phyloP scores from a whole-genome alignment of 2,113 vertebrate genomes.

The Hydrolagus affinis region DNA sequence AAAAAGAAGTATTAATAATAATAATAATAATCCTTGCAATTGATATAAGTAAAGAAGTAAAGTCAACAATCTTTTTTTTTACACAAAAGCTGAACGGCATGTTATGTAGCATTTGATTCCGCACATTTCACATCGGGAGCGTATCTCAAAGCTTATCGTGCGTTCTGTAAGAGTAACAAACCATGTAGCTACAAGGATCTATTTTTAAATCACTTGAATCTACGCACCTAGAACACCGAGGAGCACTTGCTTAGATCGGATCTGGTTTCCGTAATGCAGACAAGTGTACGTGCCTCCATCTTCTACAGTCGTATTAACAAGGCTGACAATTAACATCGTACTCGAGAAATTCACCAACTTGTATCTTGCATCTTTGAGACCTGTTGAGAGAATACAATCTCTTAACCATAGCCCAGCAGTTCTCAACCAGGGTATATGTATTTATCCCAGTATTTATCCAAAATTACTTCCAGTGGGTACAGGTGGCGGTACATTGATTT shows the following conservation, averaged over 20 bases:
- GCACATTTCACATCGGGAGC: neutral
- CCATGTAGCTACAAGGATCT: neutral
- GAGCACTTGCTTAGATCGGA: conserved; percentile 39
- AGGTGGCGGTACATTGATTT: no score
- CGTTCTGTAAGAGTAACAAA: neutral
- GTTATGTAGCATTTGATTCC: neutral
- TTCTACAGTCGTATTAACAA: conserved; percentile 47
- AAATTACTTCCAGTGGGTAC: no score
- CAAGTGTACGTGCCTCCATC: conserved; percentile 57
- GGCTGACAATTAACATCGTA: conserved; percentile 42
- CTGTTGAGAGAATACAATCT: conserved; percentile 38
- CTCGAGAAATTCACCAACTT: conserved; percentile 39
- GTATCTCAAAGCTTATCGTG: neutral
- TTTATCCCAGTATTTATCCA: no score
- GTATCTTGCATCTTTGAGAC: conserved; percentile 45
- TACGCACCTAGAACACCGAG: conserved; percentile 56
- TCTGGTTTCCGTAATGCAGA: conserved; percentile 35
- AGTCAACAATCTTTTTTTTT: neutral
- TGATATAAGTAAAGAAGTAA: no score
- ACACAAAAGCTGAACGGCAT: neutral
- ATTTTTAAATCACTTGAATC: neutral
- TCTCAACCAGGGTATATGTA: no score
- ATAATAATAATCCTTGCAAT: no score
- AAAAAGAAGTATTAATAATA: conserved; percentile 37
- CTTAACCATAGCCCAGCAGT: no score